phyloP scores from a whole-genome alignment of 2,113 vertebrate species.

The Leptosomus discolor region DNA sequence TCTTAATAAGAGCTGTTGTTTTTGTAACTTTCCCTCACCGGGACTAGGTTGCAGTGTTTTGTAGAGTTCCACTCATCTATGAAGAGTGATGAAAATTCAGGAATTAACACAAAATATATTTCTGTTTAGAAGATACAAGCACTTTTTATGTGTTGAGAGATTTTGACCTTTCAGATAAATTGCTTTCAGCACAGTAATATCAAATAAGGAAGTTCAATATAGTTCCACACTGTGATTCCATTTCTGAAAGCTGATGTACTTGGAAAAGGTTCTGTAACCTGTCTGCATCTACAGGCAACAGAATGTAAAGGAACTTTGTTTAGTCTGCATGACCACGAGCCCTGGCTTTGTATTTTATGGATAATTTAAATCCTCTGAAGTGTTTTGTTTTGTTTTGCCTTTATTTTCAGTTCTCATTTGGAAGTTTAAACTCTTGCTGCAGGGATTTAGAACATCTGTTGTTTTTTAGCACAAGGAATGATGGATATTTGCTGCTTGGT shows the following conservation, averaged over 20 bases:
- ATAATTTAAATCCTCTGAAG: neutral
- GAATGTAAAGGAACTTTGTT: neutral
- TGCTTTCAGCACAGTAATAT: neutral
- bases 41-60: neutral
- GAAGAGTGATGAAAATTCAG: neutral
- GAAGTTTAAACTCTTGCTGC: neutral
- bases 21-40: neutral
- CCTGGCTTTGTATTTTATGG: neutral
- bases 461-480: neutral
- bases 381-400: neutral
- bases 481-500: neutral
- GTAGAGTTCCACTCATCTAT: neutral
- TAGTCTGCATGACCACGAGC: neutral
- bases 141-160: neutral
- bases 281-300: neutral
- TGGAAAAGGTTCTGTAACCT: neutral
- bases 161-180: neutral
- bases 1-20: neutral
- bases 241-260: neutral
- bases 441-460: conserved; percentile 41
- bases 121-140: neutral
- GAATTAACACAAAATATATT: neutral
- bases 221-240: neutral
- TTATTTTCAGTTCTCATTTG: conserved; percentile 33
- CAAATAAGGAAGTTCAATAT: neutral